phyloP scores from a whole-genome alignment of 1,140 invertebrate species.

The Leptinotarsa texana region DNA sequence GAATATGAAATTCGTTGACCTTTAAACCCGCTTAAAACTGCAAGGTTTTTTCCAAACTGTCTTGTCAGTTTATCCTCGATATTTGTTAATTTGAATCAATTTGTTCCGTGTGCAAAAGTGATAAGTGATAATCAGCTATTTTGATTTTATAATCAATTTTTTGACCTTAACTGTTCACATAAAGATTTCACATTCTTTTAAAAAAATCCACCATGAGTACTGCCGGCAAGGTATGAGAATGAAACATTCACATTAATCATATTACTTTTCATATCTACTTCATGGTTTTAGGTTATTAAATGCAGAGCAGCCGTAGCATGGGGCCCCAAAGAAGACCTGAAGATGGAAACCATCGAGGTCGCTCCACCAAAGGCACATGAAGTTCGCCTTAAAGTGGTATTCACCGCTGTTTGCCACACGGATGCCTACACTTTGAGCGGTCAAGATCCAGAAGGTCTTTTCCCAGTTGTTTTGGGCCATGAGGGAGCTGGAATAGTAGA shows the following conservation, averaged over 20 bases:
- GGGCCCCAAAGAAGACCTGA: constrained; percentile 83
- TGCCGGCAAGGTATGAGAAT: not conserved
- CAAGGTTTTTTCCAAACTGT: no score
- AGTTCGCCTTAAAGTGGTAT: constrained; percentile 79
- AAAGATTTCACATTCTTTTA: not conserved
- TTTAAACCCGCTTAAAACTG: no score
- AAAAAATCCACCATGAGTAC: constrained; percentile 5
- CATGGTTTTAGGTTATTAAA: constrained; percentile 63
- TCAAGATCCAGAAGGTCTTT: constrained; percentile 90
- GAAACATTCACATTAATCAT: no score
- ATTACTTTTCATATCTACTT: no score
- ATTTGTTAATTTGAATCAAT: not conserved
- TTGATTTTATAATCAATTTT: no score
- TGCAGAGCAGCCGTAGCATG: constrained; percentile 93
- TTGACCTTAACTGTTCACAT: no score
- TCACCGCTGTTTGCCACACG: constrained; percentile 96
- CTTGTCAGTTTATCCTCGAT: no score
- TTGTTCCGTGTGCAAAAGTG: not conserved
- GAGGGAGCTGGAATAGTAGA: constrained; percentile 96
- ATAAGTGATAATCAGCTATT: not conserved
- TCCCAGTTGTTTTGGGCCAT: constrained; percentile 91
- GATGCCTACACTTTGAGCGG: constrained; percentile 94
- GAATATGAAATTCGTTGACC: no score
- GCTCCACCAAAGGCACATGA: constrained; percentile 90
- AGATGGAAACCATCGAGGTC: constrained; percentile 90